Conservation (phyloP, 92 coral and sea anemone species). For the Siderastrea radians region DNA sequence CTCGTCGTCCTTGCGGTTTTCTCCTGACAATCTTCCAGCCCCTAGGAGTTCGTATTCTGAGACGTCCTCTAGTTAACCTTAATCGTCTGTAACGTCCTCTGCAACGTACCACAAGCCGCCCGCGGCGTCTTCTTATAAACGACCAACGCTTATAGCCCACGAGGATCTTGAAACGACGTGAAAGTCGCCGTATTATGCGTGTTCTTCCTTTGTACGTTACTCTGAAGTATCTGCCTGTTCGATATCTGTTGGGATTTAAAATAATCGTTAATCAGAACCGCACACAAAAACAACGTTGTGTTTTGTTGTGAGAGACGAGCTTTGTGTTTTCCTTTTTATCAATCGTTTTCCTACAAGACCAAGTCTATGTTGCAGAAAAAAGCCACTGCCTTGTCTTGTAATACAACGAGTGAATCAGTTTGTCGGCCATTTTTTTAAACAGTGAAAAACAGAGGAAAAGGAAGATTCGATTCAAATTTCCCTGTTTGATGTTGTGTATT, state of each 20-base stretch:
- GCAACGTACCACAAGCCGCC: conserved; percentile 14
- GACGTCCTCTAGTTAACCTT: conserved; percentile 9
- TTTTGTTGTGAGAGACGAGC: too few relatives aligned
- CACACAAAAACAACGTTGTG: neutral
- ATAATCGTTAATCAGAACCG: neutral
- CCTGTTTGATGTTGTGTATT: too few relatives aligned
- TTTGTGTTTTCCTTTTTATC: too few relatives aligned
- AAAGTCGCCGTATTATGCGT: conserved; percentile 30
- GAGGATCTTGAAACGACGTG: conserved; percentile 26
- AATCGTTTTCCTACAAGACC: too few relatives aligned
- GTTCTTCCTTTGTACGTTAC: conserved; percentile 17
- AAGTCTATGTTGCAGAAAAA: too few relatives aligned
- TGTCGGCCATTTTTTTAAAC: too few relatives aligned
- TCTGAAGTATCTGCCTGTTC: conserved; percentile 21
- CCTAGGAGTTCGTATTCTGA: neutral
- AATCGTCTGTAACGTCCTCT: conserved; percentile 20
- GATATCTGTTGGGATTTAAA: conserved; percentile 14
- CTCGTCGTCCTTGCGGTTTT: conserved; percentile 18
- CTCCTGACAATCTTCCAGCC: conserved; percentile 3
- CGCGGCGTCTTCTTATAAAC: neutral
- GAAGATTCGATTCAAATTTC: too few relatives aligned
- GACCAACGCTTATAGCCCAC: conserved; percentile 20
- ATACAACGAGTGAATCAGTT: too few relatives aligned
- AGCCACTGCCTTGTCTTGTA: too few relatives aligned
- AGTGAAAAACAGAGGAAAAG: too few relatives aligned